Evolutionary conservation across 2,888 invertebrate species (phyloP), one percentile per base, ranked within the genome.

Genomic region (Anthophora plumipes): DNA sequence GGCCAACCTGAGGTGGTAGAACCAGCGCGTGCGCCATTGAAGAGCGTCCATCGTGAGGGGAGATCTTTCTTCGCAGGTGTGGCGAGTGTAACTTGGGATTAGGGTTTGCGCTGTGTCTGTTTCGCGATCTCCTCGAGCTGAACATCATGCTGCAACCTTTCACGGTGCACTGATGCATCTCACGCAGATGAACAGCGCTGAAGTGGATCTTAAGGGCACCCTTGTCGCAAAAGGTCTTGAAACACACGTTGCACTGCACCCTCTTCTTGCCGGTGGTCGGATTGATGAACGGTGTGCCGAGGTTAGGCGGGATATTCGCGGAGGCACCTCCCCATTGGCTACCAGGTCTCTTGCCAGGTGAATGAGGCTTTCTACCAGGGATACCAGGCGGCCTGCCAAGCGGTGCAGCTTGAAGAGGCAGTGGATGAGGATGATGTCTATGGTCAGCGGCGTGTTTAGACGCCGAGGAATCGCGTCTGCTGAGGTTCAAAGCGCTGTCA

Each of bases 91-190:
- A 94, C 93, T 99, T 99, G 0, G 99, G 99, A 94, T 99, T 99
- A 0, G 99, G 99, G 94, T 99, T 99, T 12, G 99, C 99, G 93
- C 98, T 98, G 94, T 99, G 99, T 3, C 99, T 95, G 92, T 99
- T 99, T 68, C 99, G 95, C 39, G 98, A 98, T 85, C 99, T 95
- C 85, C 99, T 95, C 14, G 99, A 99, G 93, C 99, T 99, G 92
- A 99, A 99, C 98, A 99, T 99, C 98, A 99, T 99, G 93, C 98
- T 99, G 94, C 99, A 99, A 0, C 99, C 99, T 92, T 98, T 98
- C 0, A 99, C 99, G 0, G 99, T 99, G 93, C 99, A 99, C 94
- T 98, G 98, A 94, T 99, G 99, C 99, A 99, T 99, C 94, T 99
- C 99, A 54, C 99, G 96, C 79, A 99, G 94, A 93, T 99, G 99